Evolutionary conservation across 2,888 invertebrate genomes (phyloP), one percentile per base, ranked within the genome.

Genomic region (Agrotis segetum): DNA sequence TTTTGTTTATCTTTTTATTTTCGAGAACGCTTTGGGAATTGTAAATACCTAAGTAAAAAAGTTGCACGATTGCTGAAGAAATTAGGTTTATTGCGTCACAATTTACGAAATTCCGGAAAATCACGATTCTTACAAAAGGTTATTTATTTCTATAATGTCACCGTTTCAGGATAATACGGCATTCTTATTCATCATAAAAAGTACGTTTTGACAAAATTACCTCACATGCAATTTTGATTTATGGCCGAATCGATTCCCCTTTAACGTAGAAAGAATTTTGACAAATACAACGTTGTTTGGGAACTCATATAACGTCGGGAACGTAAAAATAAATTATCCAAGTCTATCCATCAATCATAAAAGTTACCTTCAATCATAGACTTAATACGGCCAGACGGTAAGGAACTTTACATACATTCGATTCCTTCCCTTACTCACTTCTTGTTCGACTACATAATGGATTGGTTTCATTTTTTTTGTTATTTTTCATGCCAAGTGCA

Each of bases 261-360:
- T 64, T 69, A 34, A 9, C 59, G 69, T 72, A 56, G 61, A 74
- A 74, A 74, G 55, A 73, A 62, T 78, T 82, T 71, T 70, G 65
- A 71, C 67, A 79, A 71, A 81, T 71, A 68, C 65, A 62, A 67
- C 59, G 46, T 71, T 83, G 74, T 82, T 77, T 67, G 64, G 67
- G 72, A 75, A 74, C 59, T 75, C 66, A 47, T 66, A 68, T 77
- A 53, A 77, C 79, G 72, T 66, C 62, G 49, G 73, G 65, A 75
- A 75, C 76, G 74, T 69, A 76, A 64, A 81, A 82, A 84, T 85
- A 85, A 88, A 85, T 86, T 70, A 80, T 79, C 63, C 62, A 84
- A 83, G 68, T 85, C 68, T 83, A 86, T 68, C 72, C 81, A 88
- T 88, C 82, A 83, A 87, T 88, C 86, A 86, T 72, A 60, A 74